Evolutionary conservation across 2,888 invertebrate species (phyloP).

Genomic region (Chloromyia formosa): DNA sequence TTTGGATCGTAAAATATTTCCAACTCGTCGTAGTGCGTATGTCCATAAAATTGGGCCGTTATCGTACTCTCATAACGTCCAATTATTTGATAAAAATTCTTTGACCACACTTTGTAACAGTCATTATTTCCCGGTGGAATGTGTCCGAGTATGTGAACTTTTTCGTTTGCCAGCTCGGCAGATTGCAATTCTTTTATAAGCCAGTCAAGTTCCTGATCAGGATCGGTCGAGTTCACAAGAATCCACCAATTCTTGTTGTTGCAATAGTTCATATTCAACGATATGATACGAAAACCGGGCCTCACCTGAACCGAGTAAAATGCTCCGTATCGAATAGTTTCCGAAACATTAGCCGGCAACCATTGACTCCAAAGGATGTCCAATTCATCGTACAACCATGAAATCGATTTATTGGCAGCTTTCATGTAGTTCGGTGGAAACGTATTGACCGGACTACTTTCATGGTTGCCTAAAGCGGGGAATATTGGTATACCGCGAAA

Average conservation of each 20-base stretch:
- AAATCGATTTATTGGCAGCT: conserved; percentile 80
- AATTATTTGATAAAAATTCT: conserved; percentile 90
- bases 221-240: conserved; percentile 93
- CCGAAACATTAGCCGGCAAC: conserved; percentile 87
- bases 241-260: conserved; percentile 97
- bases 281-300: conserved; percentile 89
- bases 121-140: conserved; percentile 95
- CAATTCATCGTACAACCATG: conserved; percentile 92
- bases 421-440: conserved; percentile 89
- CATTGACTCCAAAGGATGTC: conserved; percentile 91
- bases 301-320: conserved; percentile 91
- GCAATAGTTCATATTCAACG: conserved; percentile 96
- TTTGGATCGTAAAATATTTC: conserved; percentile 90
- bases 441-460: conserved; percentile 94
- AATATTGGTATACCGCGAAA: conserved; percentile 94
- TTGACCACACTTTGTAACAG: conserved; percentile 94
- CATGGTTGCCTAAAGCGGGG: conserved; percentile 95
- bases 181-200: conserved; percentile 92
- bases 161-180: conserved; percentile 91
- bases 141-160: conserved; percentile 96
- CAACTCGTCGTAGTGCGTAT: conserved; percentile 94
- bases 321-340: conserved; percentile 85
- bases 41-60: conserved; percentile 91
- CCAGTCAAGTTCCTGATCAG: conserved; percentile 94
- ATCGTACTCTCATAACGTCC: conserved; percentile 90